These are phyloP conservation scores for Trissoscelio sp. DNA, from an alignment of 2,888 invertebrate genomes.

Conservation along the genomic window DNA sequence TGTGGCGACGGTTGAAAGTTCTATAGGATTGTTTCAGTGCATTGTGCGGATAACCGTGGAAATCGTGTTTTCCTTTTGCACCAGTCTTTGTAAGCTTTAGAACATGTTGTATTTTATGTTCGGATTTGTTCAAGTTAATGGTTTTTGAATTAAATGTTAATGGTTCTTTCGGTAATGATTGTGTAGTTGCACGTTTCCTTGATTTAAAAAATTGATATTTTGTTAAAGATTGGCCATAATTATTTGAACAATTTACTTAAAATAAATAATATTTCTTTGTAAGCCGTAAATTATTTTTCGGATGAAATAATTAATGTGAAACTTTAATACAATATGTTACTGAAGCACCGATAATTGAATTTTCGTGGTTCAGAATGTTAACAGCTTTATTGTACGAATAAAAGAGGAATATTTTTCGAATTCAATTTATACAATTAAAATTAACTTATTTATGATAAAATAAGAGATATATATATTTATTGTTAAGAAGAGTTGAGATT, in stretches of 20 bases:
- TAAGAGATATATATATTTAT: background rate
- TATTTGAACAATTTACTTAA: no score
- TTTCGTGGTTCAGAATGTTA: conserved; percentile 39
- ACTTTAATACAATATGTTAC: conserved; percentile 42
- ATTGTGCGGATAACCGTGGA: conserved; percentile 16
- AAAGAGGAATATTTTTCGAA: conserved; percentile 20
- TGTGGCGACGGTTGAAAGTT: conserved; percentile 1
- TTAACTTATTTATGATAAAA: background rate
- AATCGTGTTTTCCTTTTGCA: conserved; percentile 63
- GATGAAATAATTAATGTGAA: no score
- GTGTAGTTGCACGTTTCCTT: background rate
- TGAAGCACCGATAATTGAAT: conserved; percentile 12
- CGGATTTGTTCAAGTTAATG: background rate
- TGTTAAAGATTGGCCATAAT: no score
- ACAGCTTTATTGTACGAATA: conserved; percentile 12
- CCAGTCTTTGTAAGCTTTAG: conserved; percentile 58
- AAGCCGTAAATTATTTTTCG: no score
- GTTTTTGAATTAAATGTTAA: no score
- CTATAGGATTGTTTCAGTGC: conserved; percentile 17
- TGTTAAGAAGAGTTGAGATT: background rate
- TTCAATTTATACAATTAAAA: background rate
- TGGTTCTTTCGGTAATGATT: background rate
- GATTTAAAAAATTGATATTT: background rate
- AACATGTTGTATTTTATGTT: conserved; percentile 47
- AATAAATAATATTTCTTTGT: no score